These are phyloP conservation scores for Ceratoteleas bidentatus DNA, from an alignment of 1,140 invertebrate species.

Conservation along the genomic window DNA sequence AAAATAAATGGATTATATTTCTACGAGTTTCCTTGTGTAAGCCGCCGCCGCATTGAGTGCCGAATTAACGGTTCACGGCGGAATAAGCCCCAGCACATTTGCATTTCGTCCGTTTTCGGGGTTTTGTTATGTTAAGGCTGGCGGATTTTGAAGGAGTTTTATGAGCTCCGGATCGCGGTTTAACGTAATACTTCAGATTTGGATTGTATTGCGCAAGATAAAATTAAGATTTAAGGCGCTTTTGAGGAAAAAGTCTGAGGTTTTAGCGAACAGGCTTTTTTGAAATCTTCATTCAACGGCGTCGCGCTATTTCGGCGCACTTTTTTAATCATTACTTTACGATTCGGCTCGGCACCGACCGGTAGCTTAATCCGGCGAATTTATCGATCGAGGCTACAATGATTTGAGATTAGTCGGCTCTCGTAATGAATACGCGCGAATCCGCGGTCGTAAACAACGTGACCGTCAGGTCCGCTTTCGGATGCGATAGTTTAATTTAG, in stretches of 20 bases:
- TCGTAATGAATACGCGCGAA: no score
- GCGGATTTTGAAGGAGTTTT: conserved; percentile 41
- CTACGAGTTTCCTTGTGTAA: conserved; percentile 44
- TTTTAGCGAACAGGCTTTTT: neutral
- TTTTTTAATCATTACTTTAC: no score
- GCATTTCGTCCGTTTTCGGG: conserved; percentile 47
- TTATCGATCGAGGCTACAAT: no score
- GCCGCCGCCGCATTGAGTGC: conserved; percentile 20
- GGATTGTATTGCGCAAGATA: conserved; percentile 26
- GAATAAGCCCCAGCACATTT: conserved; percentile 37
- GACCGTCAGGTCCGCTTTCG: no score
- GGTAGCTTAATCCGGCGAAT: no score
- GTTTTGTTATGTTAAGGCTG: conserved; percentile 46
- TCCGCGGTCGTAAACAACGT: no score
- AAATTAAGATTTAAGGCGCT: conserved; percentile 25
- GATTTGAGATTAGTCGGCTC: no score
- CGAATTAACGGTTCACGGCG: conserved; percentile 47
- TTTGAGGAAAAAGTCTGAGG: neutral
- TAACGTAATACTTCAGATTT: conserved; percentile 25
- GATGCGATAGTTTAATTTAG: no score
- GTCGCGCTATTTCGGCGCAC: no score
- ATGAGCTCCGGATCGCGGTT: conserved; percentile 20
- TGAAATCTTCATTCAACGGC: no score
- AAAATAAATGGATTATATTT: conserved; percentile 50
- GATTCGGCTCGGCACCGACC: no score